Base-by-base conservation (phyloP, 2,113 vertebrate species). In the Nothobranchius kuhntae region DNA sequence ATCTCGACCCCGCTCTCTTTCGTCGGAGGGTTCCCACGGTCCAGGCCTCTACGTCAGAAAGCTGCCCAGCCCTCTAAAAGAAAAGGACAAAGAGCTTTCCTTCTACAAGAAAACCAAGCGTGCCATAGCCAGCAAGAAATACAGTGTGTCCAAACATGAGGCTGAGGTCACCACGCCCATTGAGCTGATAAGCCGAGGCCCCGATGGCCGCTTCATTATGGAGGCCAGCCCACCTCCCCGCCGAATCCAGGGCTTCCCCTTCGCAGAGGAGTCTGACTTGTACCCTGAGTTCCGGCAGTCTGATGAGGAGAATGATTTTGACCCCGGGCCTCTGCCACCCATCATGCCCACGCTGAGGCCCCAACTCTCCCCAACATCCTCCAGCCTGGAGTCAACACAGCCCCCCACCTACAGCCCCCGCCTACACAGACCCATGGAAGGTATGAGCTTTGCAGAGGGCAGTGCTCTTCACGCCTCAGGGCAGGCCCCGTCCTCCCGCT, bases 211-310 rank as follows among this genome's bases (percentile, higher is more conserved):
- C 72, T 99, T 99, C 0, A 93, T 97, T 77, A 97, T 98, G 95
- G 96, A 95, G 52, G 91, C 88, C 1, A 91, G 93, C 0, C 80
- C 95, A 56, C 96, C 94, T 81, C 92, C 91, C 0, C 93, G 96
- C 53, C 94, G 96, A 72, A 99, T 99, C 36, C 95, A 98, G 80
- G 98, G 98, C 85, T 99, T 99, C 75, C 98, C 97, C 67, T 99
- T 99, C 9, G 98, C 96, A 0, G 96, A 99, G 87, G 97, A 99
- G 92, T 98, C 97, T 0, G 98, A 99, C 91, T 94, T 98, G 94
- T 99, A 99, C 92, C 98, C 98, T 0, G 98, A 99, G 90, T 99
- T 99, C 92, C 94, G 96, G 78, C 98, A 99, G 92, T 99, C 98
- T 0, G 98, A 99, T 0, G 97, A 99, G 89, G 98, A 99, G 91